Evolutionary conservation across 2,888 invertebrate genomes (phyloP), one percentile per base, ranked within the genome.

Genomic region (Hypselothyrea guttata): DNA sequence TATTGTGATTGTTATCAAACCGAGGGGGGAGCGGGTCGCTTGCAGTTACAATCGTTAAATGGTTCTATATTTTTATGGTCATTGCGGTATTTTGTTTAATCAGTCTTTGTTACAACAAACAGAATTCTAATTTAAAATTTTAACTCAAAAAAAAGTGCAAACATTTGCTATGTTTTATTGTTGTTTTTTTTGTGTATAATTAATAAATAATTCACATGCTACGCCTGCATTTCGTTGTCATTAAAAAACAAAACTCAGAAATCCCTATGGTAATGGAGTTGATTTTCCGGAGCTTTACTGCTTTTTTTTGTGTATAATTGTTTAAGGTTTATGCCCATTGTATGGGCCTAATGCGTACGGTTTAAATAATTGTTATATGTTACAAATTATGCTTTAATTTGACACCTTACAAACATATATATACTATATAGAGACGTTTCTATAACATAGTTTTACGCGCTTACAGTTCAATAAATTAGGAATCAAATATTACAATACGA

Each of bases 391-490:
- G 70, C 16, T 38, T 51, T 57, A 49, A 69, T 84, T 79, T 66
- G 78, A 77, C 77, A 70, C 84, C 16, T 84, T 84, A 77, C 46
- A 68, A 69, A 72, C 63, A 75, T 45, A 63, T 56, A 46, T 37
- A 46, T 30, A 37, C 9, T 45, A 34, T 34, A 15, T 13, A 34
- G 12, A n/a, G 33, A 22, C 22, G 5, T 22, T 22, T 54, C 13
- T 34, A 13, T 16, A 16, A 16, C n/a, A 37, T 37, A n/a, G 13
- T 12, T n/a, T n/a, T 30, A 37, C 55, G 54, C 54, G 62, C 41
- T 47, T 75, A 75, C 53, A 46, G 41, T 52, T 51, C 60, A 84
- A 78, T 78, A 78, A 78, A 78, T 78, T 75, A 85, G 85, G 79
- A 65, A 63, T 76, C 70, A 61, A 73, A 62, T 83, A 53, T 73